A percentile compares a stretch with the other conserved stretches of the same genome.
Conservation (phyloP, 2,113 vertebrate genomes). For the Alligator sinensis region DNA sequence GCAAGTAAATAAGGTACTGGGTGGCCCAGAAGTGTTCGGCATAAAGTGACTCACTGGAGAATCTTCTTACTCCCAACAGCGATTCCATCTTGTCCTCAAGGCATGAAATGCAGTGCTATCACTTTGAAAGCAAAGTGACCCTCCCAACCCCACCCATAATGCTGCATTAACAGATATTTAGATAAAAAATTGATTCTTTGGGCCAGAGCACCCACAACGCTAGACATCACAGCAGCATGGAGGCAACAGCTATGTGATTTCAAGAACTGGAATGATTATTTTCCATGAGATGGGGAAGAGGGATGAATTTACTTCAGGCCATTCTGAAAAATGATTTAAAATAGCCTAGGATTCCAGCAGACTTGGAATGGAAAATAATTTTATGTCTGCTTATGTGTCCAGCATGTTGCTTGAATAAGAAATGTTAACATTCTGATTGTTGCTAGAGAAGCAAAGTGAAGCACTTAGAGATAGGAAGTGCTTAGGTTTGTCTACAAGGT, state of each 20-base stretch:
- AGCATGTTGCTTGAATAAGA: background rate
- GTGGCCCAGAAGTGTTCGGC: background rate
- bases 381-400: background rate
- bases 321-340: background rate
- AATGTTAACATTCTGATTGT: background rate
- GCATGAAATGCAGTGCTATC: background rate
- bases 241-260: background rate
- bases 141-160: background rate
- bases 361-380: background rate
- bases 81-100: background rate
- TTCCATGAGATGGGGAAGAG: background rate
- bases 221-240: too few species aligned
- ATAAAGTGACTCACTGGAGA: background rate
- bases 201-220: too few species aligned
- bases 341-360: too few species aligned
- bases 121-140: background rate
- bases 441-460: background rate
- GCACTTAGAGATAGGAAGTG: background rate
- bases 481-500: background rate
- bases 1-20: too few species aligned
- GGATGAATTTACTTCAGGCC: too few species aligned
- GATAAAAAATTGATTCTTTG: background rate
- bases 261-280: background rate
- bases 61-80: background rate
- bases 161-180: background rate